Evolutionary conservation across 2,797 vertebrate species (phyloP), one percentile per base, ranked within the genome.

Genomic region (Molossus molossus): DNA sequence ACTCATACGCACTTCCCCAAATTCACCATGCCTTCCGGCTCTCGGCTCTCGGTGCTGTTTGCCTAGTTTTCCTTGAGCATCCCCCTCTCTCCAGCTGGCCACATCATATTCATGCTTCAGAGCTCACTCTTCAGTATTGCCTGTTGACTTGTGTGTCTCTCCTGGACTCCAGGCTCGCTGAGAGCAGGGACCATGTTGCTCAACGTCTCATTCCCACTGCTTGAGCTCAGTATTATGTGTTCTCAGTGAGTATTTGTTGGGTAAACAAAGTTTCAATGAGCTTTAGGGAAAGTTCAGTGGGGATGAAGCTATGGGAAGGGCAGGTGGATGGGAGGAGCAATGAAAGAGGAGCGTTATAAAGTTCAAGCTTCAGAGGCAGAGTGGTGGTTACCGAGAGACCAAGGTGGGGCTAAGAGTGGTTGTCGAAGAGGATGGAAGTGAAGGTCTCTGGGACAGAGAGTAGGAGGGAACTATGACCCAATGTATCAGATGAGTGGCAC

Each of bases 241-340:
- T 88, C 89, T 83, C 72, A 40, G 60, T 23, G 77, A 87, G 57
- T 45, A 89, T 77, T 80, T 94, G 84, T 81, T 91, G 77, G 77
- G 60, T 91, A 96, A 95, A 96, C 81, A 94, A 70, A 60, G 69
- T 92, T 88, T 79, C 89, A 62, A 40, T 77, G 85, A 58, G 67
- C 84, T 90, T 93, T 33, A 21, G 77, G 94, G 82, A 95, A 94
- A 90, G 94, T 95, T 88, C 60, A 75, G 87, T 87, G 81, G 85
- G 95, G 67, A 18, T 27, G 73, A 90, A 62, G 85, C 86, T 62
- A 64, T 87, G 70, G 72, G 50, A 4, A 48, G 13, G 55, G 81
- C 48, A 64, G 73, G 45, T 33, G 10, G 67, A 70, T 23, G 21
- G 87, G 55, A 82, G 80, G 48, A 69, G 40, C 17, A 76, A 50